These are phyloP conservation scores for Ammodytes marinus DNA, from an alignment of 2,113 vertebrate genomes.

Conservation along the genomic window DNA sequence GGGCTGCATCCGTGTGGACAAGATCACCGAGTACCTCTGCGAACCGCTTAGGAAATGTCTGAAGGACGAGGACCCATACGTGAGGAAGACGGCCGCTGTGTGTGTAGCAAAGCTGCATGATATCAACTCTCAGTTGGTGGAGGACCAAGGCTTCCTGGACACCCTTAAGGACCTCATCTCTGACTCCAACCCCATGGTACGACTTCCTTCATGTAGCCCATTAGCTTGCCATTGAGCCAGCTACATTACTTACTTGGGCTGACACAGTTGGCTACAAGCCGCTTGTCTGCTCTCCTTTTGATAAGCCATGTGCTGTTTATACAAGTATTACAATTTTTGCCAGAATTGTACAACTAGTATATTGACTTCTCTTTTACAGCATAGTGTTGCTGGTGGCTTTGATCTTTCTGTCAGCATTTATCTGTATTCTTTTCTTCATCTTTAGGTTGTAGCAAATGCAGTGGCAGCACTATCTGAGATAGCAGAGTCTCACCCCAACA, in stretches of 20 bases:
- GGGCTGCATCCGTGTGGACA: constrained; percentile 98
- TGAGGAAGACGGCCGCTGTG: constrained; percentile 96
- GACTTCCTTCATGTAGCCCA: neutral
- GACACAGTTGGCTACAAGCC: constrained; percentile 11
- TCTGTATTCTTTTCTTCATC: constrained; percentile 16
- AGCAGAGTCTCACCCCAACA: constrained; percentile 97
- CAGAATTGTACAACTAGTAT: neutral
- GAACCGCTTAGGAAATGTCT: constrained; percentile 97
- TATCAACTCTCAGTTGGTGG: constrained; percentile 97
- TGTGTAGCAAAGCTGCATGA: constrained; percentile 98
- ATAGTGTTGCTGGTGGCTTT: neutral
- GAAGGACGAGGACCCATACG: constrained; percentile 98
- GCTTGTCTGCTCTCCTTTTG: neutral
- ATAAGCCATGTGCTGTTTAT: constrained; percentile 3
- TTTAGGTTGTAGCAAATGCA: constrained; percentile 96
- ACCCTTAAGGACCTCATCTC: constrained; percentile 99
- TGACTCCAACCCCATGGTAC: constrained; percentile 98
- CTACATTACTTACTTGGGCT: constrained; percentile 6
- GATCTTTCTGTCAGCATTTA: neutral
- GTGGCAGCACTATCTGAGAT: constrained; percentile 98
- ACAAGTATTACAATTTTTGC: constrained; percentile 1
- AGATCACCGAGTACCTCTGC: constrained; percentile 97
- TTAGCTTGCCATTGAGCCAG: neutral
- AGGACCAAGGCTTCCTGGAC: constrained; percentile 98
- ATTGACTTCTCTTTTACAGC: neutral